Conservation (phyloP, 2,888 invertebrate species). For the Rhorus exstirpatorius region DNA sequence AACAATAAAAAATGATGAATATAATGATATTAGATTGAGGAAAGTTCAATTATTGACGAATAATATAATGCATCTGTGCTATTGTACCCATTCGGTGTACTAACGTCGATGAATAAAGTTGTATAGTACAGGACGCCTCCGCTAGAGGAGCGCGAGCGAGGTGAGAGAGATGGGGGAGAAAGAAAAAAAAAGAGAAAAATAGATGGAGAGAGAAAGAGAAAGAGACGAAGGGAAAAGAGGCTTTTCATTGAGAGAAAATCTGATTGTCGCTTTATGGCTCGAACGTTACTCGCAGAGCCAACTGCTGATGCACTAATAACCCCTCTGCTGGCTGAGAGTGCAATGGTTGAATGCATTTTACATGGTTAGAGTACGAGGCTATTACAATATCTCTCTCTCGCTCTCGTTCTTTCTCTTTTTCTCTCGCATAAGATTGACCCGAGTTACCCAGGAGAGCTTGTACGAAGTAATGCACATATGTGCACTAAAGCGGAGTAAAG, state of each 20-base stretch:
- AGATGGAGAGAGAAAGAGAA: constrained; percentile 11
- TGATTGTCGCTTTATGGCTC: constrained; percentile 65
- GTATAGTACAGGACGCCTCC: constrained; percentile 35
- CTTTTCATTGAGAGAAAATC: constrained; percentile 67
- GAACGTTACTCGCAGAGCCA: constrained; percentile 46
- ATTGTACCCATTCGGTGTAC: constrained; percentile 41
- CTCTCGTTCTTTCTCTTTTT: constrained; percentile 26
- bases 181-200: background rate
- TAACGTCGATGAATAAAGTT: constrained; percentile 45
- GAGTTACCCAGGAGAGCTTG: constrained; percentile 32
- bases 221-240: constrained; percentile 9
- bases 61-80: constrained; percentile 36
- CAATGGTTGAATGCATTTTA: constrained; percentile 61
- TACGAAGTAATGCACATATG: constrained; percentile 46
- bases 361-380: constrained; percentile 53
- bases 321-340: constrained; percentile 53
- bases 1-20: background rate
- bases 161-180: constrained; percentile 1
- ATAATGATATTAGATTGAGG: constrained; percentile 7
- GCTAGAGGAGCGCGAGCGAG: background rate
- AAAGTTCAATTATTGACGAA: constrained; percentile 26
- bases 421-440: constrained; percentile 46
- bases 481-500: constrained; percentile 31
- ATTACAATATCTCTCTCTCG: constrained; percentile 44
- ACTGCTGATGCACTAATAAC: constrained; percentile 65